These are phyloP conservation scores for Yponomeuta malinellus DNA, from an alignment of 2,888 invertebrate genomes.

Conservation along the genomic window DNA sequence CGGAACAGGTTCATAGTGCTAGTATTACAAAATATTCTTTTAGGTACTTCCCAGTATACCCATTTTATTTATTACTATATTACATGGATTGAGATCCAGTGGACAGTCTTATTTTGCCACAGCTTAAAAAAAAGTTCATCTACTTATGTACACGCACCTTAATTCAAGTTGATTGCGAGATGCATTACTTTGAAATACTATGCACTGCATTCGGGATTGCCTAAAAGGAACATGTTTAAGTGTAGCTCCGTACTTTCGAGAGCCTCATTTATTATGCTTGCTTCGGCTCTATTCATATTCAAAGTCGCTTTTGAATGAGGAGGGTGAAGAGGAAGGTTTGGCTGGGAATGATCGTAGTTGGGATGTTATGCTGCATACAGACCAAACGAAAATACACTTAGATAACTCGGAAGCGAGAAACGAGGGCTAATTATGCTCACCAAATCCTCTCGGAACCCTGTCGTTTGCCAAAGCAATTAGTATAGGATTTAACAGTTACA, in stretches of 20 bases:
- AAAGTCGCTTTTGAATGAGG: background rate
- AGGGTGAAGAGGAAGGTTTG: background rate
- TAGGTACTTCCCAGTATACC: no score
- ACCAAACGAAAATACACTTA: background rate
- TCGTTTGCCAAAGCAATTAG: no score
- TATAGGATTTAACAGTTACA: no score
- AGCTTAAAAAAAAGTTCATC: background rate
- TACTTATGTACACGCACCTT: background rate
- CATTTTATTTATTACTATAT: no score
- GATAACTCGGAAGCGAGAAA: background rate
- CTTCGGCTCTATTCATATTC: conserved; percentile 5
- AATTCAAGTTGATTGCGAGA: background rate
- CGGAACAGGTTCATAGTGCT: no score
- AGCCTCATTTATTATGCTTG: conserved; percentile 1
- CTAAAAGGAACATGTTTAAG: conserved; percentile 1
- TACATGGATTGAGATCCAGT: background rate
- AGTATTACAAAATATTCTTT: no score
- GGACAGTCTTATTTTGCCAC: no score
- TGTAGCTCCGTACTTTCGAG: conserved; percentile 3
- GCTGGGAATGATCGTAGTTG: background rate
- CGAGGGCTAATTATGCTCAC: no score
- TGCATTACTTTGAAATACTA: background rate
- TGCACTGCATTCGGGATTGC: background rate
- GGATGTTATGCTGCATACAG: background rate
- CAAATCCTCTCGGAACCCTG: no score